A percentile compares a stretch with the other conserved stretches of the same genome.
Evolutionary conservation across 2,113 vertebrate genomes (phyloP).

Genomic region (Cryptomyrus ogoouensis): DNA sequence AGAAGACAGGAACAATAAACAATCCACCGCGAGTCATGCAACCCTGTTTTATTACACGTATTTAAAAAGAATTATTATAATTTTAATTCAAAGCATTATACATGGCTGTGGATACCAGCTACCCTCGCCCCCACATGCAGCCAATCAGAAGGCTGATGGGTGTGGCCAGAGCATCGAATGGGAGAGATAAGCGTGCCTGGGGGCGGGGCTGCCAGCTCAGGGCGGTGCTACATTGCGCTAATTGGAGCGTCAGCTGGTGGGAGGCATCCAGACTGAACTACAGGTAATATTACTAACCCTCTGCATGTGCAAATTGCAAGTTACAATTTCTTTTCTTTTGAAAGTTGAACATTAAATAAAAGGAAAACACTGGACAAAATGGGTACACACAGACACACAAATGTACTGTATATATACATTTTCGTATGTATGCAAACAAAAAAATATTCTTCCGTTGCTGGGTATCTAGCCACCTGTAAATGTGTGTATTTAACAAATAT

Average conservation of each 20-base stretch:
- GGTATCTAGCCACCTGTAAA: background rate
- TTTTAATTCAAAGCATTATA: background rate
- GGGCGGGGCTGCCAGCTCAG: conserved; percentile 58
- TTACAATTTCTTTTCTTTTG: conserved; percentile 55
- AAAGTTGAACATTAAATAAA: conserved; percentile 74
- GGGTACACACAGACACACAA: conserved; percentile 34
- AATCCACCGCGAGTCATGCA: conserved; percentile 58
- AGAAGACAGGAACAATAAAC: background rate
- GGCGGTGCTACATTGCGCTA: conserved; percentile 86
- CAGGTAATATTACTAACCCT: conserved; percentile 70
- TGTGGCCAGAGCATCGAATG: background rate
- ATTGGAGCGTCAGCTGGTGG: conserved; percentile 58
- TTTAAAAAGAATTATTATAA: background rate
- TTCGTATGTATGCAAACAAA: conserved; percentile 31
- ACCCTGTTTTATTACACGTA: conserved; percentile 60
- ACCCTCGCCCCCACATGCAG: conserved; percentile 22
- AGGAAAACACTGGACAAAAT: conserved; percentile 82
- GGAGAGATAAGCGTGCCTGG: conserved; percentile 43
- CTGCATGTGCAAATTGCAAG: conserved; percentile 99
- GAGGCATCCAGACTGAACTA: conserved; percentile 31
- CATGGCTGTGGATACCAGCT: background rate
- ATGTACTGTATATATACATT: background rate
- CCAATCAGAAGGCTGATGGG: conserved; percentile 32
- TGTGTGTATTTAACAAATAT: conserved; percentile 10
- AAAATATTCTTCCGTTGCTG: background rate